These are phyloP conservation scores for Acanthacorydalis orientalis DNA, from an alignment of 2,888 invertebrate species.

Conservation along the genomic window DNA sequence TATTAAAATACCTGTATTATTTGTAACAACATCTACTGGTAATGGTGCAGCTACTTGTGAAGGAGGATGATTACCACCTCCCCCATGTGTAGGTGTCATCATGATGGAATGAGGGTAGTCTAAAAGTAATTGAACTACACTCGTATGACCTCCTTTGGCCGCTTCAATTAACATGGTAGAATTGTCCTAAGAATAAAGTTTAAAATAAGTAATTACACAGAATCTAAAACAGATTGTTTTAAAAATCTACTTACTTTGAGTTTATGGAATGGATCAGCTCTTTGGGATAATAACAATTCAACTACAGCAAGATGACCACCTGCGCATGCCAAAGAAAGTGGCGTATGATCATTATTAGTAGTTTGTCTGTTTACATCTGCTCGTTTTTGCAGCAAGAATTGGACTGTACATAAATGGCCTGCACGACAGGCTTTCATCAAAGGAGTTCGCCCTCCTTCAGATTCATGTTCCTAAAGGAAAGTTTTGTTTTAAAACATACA, in stretches of 20 bases:
- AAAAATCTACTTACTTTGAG: slow-evolving; percentile 47
- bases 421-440: slow-evolving; percentile 97
- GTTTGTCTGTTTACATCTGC: slow-evolving; percentile 79
- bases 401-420: slow-evolving; percentile 89
- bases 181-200: slow-evolving; percentile 50
- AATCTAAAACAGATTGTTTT: background rate
- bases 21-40: slow-evolving; percentile 15
- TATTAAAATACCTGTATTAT: background rate
- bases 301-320: slow-evolving; percentile 91
- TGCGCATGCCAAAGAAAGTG: slow-evolving; percentile 88
- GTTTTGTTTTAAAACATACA: slow-evolving; percentile 17
- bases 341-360: slow-evolving; percentile 92
- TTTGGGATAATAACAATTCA: slow-evolving; percentile 75
- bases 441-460: slow-evolving; percentile 92
- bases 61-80: slow-evolving; percentile 18
- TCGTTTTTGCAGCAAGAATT: slow-evolving; percentile 80
- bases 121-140: slow-evolving; percentile 83
- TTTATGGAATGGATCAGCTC: slow-evolving; percentile 91
- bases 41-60: slow-evolving; percentile 20
- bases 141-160: slow-evolving; percentile 93
- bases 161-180: slow-evolving; percentile 98
- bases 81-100: slow-evolving; percentile 34
- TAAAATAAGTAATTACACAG: background rate
- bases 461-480: slow-evolving; percentile 61
- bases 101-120: slow-evolving; percentile 84